phyloP scores from a whole-genome alignment of 2,797 vertebrate genomes.

The Manis crassicaudata region DNA sequence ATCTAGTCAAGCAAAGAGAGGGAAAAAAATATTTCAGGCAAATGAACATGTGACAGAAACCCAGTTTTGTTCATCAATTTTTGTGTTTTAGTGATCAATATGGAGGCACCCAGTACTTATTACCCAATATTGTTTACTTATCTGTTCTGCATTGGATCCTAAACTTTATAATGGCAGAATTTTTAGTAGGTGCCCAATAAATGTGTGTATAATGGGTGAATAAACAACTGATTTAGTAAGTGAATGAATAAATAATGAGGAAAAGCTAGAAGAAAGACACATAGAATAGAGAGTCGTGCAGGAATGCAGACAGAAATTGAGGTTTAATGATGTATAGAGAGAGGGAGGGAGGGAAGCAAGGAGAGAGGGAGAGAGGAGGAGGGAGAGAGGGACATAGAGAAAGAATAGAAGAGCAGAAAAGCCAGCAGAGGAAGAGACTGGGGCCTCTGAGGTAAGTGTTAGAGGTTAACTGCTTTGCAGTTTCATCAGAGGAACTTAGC shows the following conservation, averaged over 20 bases:
- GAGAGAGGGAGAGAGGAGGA: neutral
- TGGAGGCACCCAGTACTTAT: neutral
- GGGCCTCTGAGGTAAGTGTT: neutral
- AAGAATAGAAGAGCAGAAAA: neutral
- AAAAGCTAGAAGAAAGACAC: neutral
- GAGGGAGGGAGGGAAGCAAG: neutral
- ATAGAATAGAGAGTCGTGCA: neutral
- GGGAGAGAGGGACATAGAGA: neutral
- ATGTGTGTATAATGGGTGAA: neutral
- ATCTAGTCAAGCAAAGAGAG: slow-evolving; percentile 24
- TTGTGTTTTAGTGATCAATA: slow-evolving; percentile 5
- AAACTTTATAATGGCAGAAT: slow-evolving; percentile 21
- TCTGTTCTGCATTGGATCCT: slow-evolving; percentile 2
- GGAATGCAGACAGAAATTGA: neutral
- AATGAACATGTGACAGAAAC: slow-evolving; percentile 56
- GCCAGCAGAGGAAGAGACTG: neutral
- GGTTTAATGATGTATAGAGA: neutral
- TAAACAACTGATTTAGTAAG: neutral
- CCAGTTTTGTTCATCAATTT: slow-evolving; percentile 41
- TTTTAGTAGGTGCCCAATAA: neutral
- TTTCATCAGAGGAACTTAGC: neutral
- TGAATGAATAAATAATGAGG: neutral
- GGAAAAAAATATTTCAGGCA: slow-evolving; percentile 25
- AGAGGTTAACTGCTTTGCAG: neutral
- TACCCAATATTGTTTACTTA: neutral